Percentiles rank a stretch among this genome's conserved stretches.
Evolutionary conservation across 2,797 vertebrate genomes (phyloP).

Genomic region (Notamacropus eugenii): DNA sequence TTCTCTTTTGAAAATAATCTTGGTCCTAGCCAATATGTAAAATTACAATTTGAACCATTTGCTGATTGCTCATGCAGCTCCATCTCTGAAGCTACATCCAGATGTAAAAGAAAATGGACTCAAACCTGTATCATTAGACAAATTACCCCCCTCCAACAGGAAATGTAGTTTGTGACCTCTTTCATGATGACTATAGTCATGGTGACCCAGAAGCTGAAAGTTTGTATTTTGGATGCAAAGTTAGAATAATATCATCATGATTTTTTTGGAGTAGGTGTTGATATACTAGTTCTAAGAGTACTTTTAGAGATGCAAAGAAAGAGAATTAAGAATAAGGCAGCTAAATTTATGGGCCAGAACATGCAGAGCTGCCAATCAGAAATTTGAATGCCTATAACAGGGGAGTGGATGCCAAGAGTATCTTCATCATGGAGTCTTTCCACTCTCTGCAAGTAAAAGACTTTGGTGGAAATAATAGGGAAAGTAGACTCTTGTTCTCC

Average conservation of each 20-base stretch:
- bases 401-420: background rate
- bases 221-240: background rate
- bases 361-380: background rate
- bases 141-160: background rate
- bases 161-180: background rate
- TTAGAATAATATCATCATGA: background rate
- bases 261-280: background rate
- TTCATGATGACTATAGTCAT: slow-evolving; percentile 5
- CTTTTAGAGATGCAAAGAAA: background rate
- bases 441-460: background rate
- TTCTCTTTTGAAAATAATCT: slow-evolving; percentile 11
- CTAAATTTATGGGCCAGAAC: background rate
- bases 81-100: background rate
- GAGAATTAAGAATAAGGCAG: background rate
- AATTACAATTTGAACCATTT: slow-evolving; percentile 28
- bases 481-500: background rate
- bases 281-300: background rate
- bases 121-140: background rate
- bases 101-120: background rate
- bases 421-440: background rate
- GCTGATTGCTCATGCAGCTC: background rate
- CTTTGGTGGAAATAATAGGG: background rate
- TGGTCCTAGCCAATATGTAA: background rate
- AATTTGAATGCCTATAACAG: background rate
- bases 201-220: background rate